Evolutionary conservation across 1,140 invertebrate genomes (phyloP), one percentile per base, ranked within the genome.

Genomic region (Caenorhabditis briggsae): DNA sequence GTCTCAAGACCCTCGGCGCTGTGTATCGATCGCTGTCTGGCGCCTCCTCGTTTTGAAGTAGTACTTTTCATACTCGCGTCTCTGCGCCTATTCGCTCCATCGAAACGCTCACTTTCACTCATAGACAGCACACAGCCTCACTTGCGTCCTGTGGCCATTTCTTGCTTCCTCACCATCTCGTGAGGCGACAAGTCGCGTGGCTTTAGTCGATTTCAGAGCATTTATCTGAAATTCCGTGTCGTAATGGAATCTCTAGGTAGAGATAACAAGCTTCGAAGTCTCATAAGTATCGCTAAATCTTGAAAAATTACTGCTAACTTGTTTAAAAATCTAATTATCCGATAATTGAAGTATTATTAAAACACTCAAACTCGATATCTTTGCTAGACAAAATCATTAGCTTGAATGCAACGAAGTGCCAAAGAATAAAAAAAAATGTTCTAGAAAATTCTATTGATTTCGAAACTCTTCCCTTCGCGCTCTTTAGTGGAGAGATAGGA

Each of bases 121-220:
- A 78, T 46, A 48, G 70, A 78, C 70, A 78, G 70, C 70, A 78
- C 70, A 78, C 70, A 78, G 7, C 46, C 43, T 3, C 70, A 78
- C 70, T 70, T 46, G 70, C 70, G 41, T 46, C 46, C 70, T 78
- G 46, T 78, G 70, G 70, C 70, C 70, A 78, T 78, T 78, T 53
- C 70, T 78, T 78, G 46, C 70, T 78, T 48, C 70, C 70, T 78
- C 70, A 78, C 70, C 70, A 78, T 78, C 43, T 78, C 70, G 43
- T 78, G 70, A 78, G 70, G 46, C 70, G 70, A 78, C 70, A 78
- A 78, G 70, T 78, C 70, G 70, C 70, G 70, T 78, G 70, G 9
- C 46, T 78, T 50, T 78, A 50, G 70, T 78, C 70, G 70, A 78
- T 78, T 78, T 78, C 70, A 78, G 70, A 50, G 46, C 50, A n/a